These are phyloP conservation scores for Pollenia griseotomentosa DNA, from an alignment of 2,888 invertebrate species.

Conservation along the genomic window DNA sequence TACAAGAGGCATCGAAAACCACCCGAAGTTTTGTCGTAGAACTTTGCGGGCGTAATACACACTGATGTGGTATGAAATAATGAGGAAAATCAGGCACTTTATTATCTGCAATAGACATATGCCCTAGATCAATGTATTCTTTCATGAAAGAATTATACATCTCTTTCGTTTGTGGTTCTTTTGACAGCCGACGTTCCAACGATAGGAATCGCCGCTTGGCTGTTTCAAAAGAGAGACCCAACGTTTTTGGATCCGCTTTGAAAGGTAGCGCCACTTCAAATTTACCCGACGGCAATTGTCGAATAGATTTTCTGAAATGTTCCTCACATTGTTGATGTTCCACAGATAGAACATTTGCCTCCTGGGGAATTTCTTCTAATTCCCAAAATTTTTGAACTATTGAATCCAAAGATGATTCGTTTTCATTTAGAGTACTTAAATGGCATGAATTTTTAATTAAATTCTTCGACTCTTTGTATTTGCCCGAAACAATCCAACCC, in stretches of 20 bases:
- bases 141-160: constrained; percentile 67
- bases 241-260: constrained; percentile 55
- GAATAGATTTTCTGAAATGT: constrained; percentile 51
- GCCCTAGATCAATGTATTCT: constrained; percentile 63
- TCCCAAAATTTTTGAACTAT: constrained; percentile 63
- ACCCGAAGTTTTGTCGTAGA: no score
- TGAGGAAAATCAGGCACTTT: background rate
- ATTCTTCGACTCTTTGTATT: constrained; percentile 23
- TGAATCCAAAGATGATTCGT: constrained; percentile 28
- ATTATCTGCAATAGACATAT: constrained; percentile 59
- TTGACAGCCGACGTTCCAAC: constrained; percentile 61
- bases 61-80: no score
- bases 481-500: constrained; percentile 63
- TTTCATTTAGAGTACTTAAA: constrained; percentile 13
- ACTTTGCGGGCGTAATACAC: no score
- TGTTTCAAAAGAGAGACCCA: constrained; percentile 66
- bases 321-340: constrained; percentile 64
- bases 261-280: constrained; percentile 65
- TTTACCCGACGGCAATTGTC: constrained; percentile 45
- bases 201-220: constrained; percentile 63
- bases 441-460: background rate
- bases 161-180: constrained; percentile 48
- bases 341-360: constrained; percentile 40
- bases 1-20: no score
- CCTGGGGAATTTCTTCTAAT: constrained; percentile 17